A percentile compares a stretch with the other conserved stretches of the same genome.
Conservation (phyloP, 2,113 vertebrate species). For the Aphelocoma coerulescens region DNA sequence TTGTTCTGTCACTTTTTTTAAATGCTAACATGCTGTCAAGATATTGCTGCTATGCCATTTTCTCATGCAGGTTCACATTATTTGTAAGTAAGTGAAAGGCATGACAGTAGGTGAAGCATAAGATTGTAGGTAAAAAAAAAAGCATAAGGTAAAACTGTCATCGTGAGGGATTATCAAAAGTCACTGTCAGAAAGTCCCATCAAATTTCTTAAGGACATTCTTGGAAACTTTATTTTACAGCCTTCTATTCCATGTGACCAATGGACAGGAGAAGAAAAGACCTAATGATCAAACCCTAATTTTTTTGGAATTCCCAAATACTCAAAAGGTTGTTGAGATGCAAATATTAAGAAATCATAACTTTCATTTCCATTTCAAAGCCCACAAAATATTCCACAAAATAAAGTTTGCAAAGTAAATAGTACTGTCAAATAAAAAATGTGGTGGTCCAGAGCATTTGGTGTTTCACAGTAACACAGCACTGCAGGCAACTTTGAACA, state of each 20-base stretch:
- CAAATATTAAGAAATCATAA: not conserved
- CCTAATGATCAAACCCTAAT: not conserved
- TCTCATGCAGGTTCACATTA: not conserved
- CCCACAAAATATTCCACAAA: not conserved
- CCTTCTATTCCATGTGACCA: not conserved
- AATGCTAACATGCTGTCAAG: not conserved
- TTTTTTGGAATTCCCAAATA: not conserved
- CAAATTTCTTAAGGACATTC: not conserved
- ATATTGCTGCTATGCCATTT: not conserved
- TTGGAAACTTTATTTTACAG: not conserved
- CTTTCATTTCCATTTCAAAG: not conserved
- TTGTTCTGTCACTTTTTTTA: not conserved
- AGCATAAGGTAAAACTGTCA: not conserved
- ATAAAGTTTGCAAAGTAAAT: not conserved
- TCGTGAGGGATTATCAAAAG: not conserved
- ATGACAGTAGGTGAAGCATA: not conserved
- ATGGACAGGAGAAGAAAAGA: not conserved
- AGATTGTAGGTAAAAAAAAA: not conserved
- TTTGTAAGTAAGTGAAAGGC: not conserved
- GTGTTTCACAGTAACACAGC: not conserved
- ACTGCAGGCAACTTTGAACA: not conserved
- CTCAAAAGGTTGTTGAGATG: not conserved
- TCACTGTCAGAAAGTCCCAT: not conserved
- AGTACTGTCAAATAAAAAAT: not conserved
- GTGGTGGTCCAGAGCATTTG: not conserved